Conservation (phyloP, 2,113 vertebrate species). For the Phylloscopus whistleri region DNA sequence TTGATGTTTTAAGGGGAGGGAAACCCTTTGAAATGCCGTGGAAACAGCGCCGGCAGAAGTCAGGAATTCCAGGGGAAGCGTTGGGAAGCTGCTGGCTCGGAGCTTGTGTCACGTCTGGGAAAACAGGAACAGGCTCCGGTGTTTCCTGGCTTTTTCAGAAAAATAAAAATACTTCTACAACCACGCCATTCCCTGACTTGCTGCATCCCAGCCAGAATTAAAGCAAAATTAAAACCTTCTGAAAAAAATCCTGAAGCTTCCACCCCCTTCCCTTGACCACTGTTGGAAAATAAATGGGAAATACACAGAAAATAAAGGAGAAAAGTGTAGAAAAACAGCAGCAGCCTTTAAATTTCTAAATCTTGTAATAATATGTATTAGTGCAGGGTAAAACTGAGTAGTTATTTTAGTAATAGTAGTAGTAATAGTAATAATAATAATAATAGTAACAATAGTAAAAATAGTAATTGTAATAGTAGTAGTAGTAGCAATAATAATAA, state of each 20-base stretch:
- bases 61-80: background rate
- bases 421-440: accelerated
- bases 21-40: background rate
- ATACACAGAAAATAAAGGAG: background rate
- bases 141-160: background rate
- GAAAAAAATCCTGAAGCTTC: background rate
- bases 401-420: background rate
- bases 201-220: background rate
- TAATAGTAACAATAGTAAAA: too few species aligned
- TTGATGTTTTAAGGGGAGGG: background rate
- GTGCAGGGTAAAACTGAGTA: background rate
- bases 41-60: background rate
- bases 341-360: background rate
- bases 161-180: background rate
- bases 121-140: background rate
- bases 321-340: background rate
- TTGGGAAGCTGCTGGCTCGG: background rate
- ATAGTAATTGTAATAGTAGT: too few species aligned
- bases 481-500: too few species aligned
- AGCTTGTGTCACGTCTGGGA: accelerated
- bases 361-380: background rate
- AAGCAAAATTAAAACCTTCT: background rate
- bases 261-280: background rate
- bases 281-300: background rate
- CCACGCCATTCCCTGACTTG: background rate